Base-by-base conservation (phyloP, 2,113 vertebrate genomes). In the Ochotona princeps region DNA sequence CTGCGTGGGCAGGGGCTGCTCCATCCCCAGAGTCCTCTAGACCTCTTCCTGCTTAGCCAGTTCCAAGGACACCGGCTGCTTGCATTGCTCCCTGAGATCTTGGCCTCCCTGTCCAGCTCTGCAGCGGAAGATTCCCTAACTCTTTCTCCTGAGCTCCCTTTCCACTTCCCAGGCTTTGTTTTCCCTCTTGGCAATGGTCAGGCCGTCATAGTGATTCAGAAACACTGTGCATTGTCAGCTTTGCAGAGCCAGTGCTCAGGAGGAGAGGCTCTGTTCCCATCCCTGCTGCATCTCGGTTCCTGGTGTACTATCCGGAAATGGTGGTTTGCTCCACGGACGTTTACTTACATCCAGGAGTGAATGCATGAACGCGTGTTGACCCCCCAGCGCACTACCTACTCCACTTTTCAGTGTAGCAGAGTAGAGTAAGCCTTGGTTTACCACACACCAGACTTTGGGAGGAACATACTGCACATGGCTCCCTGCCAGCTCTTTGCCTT, bases 1-100 rank as follows among this genome's bases (percentile, higher is more conserved):
- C 26, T 13, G 17, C 4, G 1, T 17, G 28, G 30, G 9, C 28
- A 13, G 21, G 21, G 73, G 13, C 54, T 57, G 25, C 3, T 12
- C 51, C 7, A 4, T 11, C 44, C 13, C 17, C 26, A 17, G 11
- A 10, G 32, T 49, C 57, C 25, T 51, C 5, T 0, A 11, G 20
- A 1, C 11, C 38, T 28, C 26, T 20, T 51, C 54, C 54, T 51
- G 61, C 5, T 75, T 7, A 0, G n/a, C 15, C 0, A 10, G 7
- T 25, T 84, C 21, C 20, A 17, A 8, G 23, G 12, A 21, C 38
- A 9, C 1, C 28, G 30, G 44, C 32, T 65, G 54, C 32, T 26
- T 5, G 4, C 3, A 51, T 15, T 61, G 4, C 25, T 18, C n/a
- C 12, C 25, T 26, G 18, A 9, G 3, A 1, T 11, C 13, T 49